These are phyloP conservation scores for Salminus brasiliensis DNA, from an alignment of 2,113 vertebrate genomes.

Conservation along the genomic window DNA sequence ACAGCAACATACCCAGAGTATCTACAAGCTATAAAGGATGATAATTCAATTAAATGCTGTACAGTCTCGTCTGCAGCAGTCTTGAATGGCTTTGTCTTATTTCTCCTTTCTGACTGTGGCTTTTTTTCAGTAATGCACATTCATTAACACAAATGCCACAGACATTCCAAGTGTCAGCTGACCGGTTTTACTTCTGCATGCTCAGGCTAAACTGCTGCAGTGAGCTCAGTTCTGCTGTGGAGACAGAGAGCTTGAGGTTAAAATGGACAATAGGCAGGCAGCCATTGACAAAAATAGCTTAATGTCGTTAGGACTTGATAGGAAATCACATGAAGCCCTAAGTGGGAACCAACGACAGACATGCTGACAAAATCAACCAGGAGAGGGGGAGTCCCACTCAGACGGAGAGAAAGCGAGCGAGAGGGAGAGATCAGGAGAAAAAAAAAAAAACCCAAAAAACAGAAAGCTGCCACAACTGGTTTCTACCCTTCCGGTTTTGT, in stretches of 20 bases:
- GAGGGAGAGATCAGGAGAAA: too few relatives aligned
- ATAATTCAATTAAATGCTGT: too few relatives aligned
- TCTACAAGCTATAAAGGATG: too few relatives aligned
- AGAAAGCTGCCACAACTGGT: conserved; percentile 36
- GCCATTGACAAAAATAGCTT: conserved; percentile 56
- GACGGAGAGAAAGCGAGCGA: too few relatives aligned
- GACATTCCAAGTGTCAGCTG: conserved; percentile 43
- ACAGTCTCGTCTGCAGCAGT: not conserved
- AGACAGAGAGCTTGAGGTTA: conserved; percentile 50
- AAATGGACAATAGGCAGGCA: conserved; percentile 42
- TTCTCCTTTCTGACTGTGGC: conserved; percentile 5
- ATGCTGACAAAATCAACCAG: conserved; percentile 56
- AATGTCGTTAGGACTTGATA: conserved; percentile 53
- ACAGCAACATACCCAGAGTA: not conserved
- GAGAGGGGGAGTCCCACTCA: conserved; percentile 40
- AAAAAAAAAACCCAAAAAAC: not conserved
- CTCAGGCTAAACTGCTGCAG: conserved; percentile 21
- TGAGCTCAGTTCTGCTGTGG: conserved; percentile 28
- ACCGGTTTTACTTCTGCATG: conserved; percentile 51
- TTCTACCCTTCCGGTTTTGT: conserved; percentile 56
- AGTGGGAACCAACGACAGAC: conserved; percentile 57
- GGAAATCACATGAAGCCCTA: conserved; percentile 61
- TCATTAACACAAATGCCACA: not conserved
- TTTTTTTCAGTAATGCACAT: conserved; percentile 4
- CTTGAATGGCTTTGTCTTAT: conserved; percentile 26